Evolutionary conservation across 1,140 invertebrate species (phyloP).

Genomic region (Camponotus floridanus): DNA sequence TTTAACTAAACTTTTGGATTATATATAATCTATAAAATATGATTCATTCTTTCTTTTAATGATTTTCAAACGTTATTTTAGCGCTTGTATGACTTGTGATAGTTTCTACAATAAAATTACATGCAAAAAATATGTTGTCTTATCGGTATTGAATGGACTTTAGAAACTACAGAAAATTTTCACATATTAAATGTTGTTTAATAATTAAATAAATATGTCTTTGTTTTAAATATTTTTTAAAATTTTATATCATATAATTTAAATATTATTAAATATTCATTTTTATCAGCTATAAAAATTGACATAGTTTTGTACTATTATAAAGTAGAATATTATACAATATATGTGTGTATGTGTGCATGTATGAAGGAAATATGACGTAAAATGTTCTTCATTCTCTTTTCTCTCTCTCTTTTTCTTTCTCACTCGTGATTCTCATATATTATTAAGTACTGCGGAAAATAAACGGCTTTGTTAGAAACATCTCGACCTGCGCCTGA

Average conservation of each 20-base stretch:
- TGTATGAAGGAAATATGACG: not conserved
- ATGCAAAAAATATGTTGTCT: not conserved
- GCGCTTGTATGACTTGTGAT: not conserved
- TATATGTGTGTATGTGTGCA: not conserved
- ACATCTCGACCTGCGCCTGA: slow-evolving; percentile 1
- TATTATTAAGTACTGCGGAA: slow-evolving; percentile 20
- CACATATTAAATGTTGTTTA: not conserved
- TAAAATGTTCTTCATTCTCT: not conserved
- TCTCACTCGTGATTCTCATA: not conserved
- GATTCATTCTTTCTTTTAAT: not conserved
- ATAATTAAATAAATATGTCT: not conserved
- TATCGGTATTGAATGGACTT: not conserved
- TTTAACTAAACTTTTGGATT: slow-evolving; percentile 37
- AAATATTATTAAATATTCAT: slow-evolving; percentile 8
- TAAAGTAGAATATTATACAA: not conserved
- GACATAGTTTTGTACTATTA: not conserved
- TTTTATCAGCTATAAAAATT: not conserved
- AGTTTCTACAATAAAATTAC: not conserved
- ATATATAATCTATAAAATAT: slow-evolving; percentile 28
- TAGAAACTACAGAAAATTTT: not conserved
- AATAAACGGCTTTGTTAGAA: slow-evolving; percentile 32
- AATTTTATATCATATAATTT: not conserved
- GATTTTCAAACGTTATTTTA: slow-evolving; percentile 1
- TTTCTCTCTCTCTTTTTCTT: not conserved
- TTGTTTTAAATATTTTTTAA: not conserved